Conservation (phyloP, 2,888 invertebrate species). For the Notodonta dromedarius region DNA sequence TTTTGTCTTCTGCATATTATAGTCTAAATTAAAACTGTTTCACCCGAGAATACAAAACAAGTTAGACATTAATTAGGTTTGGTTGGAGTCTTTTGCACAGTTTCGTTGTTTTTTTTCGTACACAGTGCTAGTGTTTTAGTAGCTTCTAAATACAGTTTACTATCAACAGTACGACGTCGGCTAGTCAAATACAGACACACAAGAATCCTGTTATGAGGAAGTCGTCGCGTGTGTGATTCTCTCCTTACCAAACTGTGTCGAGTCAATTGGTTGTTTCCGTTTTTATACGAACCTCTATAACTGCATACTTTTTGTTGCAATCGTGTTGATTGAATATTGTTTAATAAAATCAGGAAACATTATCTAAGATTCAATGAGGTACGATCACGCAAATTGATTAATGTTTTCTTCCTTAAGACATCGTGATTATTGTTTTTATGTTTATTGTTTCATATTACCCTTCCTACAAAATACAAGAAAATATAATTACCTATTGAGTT, state of each 20-base stretch:
- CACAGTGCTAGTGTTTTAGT: background rate
- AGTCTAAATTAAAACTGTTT: no score
- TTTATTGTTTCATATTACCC: no score
- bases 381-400: background rate
- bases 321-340: slow-evolving; percentile 8
- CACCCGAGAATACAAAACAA: no score
- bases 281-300: slow-evolving; percentile 20
- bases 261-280: slow-evolving; percentile 33
- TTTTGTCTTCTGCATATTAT: no score
- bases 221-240: slow-evolving; percentile 19
- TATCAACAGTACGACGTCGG: background rate
- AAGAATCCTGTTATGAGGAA: background rate
- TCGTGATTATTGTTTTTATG: no score
- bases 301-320: slow-evolving; percentile 7
- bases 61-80: no score
- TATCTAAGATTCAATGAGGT: background rate
- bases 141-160: no score
- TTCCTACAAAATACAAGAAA: no score
- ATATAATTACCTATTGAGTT: no score
- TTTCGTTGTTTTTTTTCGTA: no score
- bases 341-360: slow-evolving; percentile 10
- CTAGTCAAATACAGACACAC: background rate
- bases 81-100: no score
- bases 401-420: background rate
- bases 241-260: slow-evolving; percentile 17